phyloP scores from a whole-genome alignment of 2,888 invertebrate genomes.

The Polydrusus pterygomalis region DNA sequence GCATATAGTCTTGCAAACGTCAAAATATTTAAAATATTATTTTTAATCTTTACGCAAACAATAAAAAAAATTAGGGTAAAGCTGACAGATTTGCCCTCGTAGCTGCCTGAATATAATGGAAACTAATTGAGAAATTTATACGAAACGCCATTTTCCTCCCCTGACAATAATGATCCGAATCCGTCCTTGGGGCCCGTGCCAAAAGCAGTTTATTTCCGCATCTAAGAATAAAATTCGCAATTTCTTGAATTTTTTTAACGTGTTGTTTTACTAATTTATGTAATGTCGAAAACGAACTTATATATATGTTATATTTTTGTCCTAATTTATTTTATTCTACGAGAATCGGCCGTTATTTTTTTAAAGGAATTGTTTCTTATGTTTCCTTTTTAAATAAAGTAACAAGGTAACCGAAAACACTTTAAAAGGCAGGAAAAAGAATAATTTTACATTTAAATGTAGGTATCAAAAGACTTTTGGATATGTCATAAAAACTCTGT shows the following conservation, averaged over 20 bases:
- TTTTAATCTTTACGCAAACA: conserved; percentile 29
- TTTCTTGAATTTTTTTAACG: conserved; percentile 9
- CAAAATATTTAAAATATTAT: neutral
- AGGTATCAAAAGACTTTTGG: too few relatives aligned
- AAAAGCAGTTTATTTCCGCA: conserved; percentile 35
- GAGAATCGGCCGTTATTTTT: neutral
- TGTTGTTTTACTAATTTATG: conserved; percentile 11
- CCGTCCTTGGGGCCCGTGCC: conserved; percentile 38
- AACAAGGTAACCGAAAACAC: neutral
- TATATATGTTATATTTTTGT: neutral
- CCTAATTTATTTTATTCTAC: neutral
- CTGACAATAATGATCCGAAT: conserved; percentile 38
- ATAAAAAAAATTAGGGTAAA: conserved; percentile 27
- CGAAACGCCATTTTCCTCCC: conserved; percentile 37
- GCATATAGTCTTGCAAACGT: too few relatives aligned
- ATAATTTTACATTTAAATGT: neutral
- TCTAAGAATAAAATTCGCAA: conserved; percentile 23
- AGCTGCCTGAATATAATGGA: conserved; percentile 38
- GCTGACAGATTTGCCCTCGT: conserved; percentile 38
- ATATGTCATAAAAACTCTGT: too few relatives aligned
- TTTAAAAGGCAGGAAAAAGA: neutral
- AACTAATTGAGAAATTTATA: conserved; percentile 44
- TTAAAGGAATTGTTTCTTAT: neutral
- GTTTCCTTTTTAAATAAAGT: neutral
- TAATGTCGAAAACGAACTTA: conserved; percentile 3